A percentile compares a stretch with the other conserved stretches of the same genome.
These are phyloP conservation scores for Jordanella pulchra DNA, from an alignment of 2,797 vertebrate species.

Conservation along the genomic window DNA sequence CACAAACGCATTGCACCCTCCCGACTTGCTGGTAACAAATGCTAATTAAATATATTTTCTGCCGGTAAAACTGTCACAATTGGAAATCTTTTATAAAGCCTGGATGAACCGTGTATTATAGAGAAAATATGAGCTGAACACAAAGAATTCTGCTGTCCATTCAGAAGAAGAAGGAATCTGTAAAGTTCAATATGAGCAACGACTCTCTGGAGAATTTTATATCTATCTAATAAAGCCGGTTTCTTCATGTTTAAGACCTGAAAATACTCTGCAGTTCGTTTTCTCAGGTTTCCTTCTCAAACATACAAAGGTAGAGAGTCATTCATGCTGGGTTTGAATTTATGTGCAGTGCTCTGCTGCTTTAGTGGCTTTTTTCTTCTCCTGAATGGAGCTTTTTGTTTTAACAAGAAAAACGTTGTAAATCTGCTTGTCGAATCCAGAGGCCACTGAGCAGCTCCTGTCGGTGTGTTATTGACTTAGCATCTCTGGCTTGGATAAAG, in stretches of 20 bases:
- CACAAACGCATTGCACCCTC: conserved; percentile 7
- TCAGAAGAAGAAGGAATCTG: conserved; percentile 25
- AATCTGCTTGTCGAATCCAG: conserved; percentile 51
- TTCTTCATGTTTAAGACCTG: conserved; percentile 52
- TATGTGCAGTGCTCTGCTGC: conserved; percentile 33
- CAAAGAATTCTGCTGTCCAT: conserved; percentile 28
- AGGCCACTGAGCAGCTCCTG: conserved; percentile 15
- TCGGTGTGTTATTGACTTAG: conserved; percentile 31
- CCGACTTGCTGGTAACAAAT: conserved; percentile 18
- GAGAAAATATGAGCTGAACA: conserved; percentile 4
- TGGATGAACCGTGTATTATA: conserved; percentile 3
- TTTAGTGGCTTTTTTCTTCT: conserved; percentile 47
- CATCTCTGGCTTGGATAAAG: conserved; percentile 24
- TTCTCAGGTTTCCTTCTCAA: conserved; percentile 49
- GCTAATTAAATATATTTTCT: conserved; percentile 30
- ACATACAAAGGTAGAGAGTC: conserved; percentile 30
- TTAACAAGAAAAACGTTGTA: conserved; percentile 37
- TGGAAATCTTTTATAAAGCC: conserved; percentile 11
- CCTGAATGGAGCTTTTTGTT: conserved; percentile 65
- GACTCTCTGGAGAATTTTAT: conserved; percentile 69
- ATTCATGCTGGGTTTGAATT: conserved; percentile 56
- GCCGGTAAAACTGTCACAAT: not conserved
- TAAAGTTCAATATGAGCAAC: conserved; percentile 59
- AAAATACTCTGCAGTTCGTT: conserved; percentile 48
- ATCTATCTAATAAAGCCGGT: conserved; percentile 67